Base-by-base conservation (phyloP, 2,797 vertebrate species). In the Ptychobarbus kaznakovi region DNA sequence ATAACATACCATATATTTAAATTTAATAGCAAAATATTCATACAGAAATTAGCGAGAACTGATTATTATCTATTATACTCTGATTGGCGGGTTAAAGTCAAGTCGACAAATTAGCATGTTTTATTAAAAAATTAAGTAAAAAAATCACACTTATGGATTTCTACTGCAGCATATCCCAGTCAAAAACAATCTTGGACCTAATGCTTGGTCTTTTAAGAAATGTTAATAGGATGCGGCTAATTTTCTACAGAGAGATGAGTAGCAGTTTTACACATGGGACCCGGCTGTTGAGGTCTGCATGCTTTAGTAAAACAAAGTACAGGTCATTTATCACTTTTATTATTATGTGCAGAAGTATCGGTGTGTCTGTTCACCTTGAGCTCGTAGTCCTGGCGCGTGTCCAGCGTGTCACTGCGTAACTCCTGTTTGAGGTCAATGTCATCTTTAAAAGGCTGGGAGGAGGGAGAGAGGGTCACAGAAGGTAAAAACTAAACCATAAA, bases 341-440 rank as follows among this genome's bases (percentile, higher is more conserved):
- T 66, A 56, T 13, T 61, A 28, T 63, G 51, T 68, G 68, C 58
- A 40, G 22, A 68, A 51, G 81, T 44, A 63, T 63, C 8, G 10
- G 79, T 77, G 68, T 80, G 40, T 69, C 73, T 76, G 20, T 90
- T 95, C 88, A 98, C 98, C 97, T 99, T 99, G 81, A 99, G 95
- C 93, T 99, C 98, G 11, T 98, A 98, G 89, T 99, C 97, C 92
- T 98, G 97, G 51, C 97, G 96, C 2, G 97, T 96, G 91, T 96
- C 95, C 91, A 96, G 90, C 87, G 97, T 97, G 93, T 99, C 98
- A 0, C 96, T 98, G 91, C 97, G 97, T 80, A 99, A 94, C 91
- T 99, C 98, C 86, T 97, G 97, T 94, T 99, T 99, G 91, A 98
- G 91, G 92, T 99, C 98, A 92, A 97, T 97, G 16, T 98, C 98